Evolutionary conservation across 2,797 vertebrate genomes (phyloP), one percentile per base, ranked within the genome.

Genomic region (Hyperoplus immaculatus): DNA sequence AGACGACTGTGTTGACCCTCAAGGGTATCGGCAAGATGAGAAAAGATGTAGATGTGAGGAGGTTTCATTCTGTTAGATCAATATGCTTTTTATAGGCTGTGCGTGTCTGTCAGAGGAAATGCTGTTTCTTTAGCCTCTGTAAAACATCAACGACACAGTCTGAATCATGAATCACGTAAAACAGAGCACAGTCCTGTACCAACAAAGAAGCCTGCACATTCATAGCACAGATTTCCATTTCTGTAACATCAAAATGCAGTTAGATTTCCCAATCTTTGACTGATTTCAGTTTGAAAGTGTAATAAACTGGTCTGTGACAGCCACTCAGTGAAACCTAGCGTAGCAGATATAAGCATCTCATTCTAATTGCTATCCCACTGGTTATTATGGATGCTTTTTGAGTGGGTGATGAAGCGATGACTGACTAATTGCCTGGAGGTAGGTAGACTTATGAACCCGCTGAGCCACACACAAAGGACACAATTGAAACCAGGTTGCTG

Each of bases 41-140:
- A 90, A 92, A 91, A 92, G 74, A 94, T 95, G 88, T 92, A 95
- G 91, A 95, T 94, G 89, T 85, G 85, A 84, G 75, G 78, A 77
- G 86, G 90, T 83, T 82, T 75, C 81, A 84, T 84, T 88, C 75
- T 86, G 10, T 81, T 88, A 83, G 90, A 93, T 95, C 94, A 92
- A 93, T 94, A 86, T 64, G 57, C 60, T 89, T 91, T 91, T 92
- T 93, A 92, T 87, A 81, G 87, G 79, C 69, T 55, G 56, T 58
- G 58, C 46, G 64, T 45, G 71, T 84, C 82, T 83, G 75, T 77
- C 86, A 89, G 88, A 87, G 57, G 57, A 89, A 70, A 58, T 65
- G 77, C 54, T 21, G 81, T 38, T 68, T 87, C 74, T 89, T 75
- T 80, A 78, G 67, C 75, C 69, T 84, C 70, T 29, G 61, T 69